Conservation (phyloP, 1,140 invertebrate genomes). For the Microplitis demolitor region DNA sequence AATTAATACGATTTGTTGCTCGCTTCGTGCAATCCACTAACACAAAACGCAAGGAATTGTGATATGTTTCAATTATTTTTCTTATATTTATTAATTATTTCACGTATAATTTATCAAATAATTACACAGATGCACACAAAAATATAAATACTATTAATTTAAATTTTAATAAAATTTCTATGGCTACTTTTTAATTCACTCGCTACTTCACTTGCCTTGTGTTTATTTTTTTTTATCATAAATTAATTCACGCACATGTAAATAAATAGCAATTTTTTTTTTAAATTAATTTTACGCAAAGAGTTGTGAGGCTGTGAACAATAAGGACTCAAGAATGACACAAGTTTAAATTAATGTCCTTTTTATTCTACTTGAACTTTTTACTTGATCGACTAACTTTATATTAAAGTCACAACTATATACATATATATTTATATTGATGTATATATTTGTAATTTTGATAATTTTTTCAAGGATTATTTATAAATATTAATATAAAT, state of each 20-base stretch:
- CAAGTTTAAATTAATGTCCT: too few species aligned
- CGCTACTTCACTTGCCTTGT: not conserved
- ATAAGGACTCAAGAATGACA: too few species aligned
- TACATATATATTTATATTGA: too few species aligned
- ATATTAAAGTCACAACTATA: too few species aligned
- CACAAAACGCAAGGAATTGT: constrained; percentile 27
- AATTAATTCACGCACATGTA: not conserved
- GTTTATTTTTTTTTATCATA: not conserved
- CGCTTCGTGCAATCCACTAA: constrained; percentile 30
- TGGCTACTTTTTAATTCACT: not conserved
- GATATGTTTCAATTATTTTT: constrained; percentile 19
- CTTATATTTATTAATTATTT: not conserved
- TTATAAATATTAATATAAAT: constrained; percentile 21
- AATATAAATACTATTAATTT: not conserved
- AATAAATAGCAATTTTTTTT: not conserved
- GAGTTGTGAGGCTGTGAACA: too few species aligned
- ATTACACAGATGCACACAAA: not conserved
- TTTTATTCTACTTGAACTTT: too few species aligned
- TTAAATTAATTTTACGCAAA: not conserved
- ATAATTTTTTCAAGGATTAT: not conserved
- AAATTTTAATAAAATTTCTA: not conserved
- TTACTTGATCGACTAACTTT: too few species aligned
- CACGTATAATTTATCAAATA: not conserved
- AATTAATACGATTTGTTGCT: constrained; percentile 27
- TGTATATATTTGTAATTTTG: not conserved